Evolutionary conservation across 2,797 vertebrate genomes (phyloP).

Genomic region (Chaenodraco wilsoni): DNA sequence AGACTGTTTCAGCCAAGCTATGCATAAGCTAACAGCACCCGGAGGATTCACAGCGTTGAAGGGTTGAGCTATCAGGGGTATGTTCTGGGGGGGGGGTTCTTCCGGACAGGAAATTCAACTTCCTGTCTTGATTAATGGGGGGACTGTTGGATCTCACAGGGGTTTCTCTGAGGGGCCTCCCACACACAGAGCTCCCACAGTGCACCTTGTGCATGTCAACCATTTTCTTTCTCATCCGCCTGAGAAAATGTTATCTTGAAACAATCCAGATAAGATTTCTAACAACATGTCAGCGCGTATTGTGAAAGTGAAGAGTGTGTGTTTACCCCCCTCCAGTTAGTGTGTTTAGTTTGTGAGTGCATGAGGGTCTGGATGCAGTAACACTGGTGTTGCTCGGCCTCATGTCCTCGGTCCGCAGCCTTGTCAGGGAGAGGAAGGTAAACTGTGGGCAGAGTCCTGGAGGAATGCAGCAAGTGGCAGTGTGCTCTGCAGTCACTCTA

Average conservation of each 20-base stretch:
- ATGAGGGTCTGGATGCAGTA: slow-evolving; percentile 65
- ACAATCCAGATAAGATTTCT: slow-evolving; percentile 33
- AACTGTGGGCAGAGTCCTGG: slow-evolving; percentile 62
- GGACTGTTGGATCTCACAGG: slow-evolving; percentile 60
- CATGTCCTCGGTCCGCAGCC: slow-evolving; percentile 56
- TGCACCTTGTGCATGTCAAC: slow-evolving; percentile 53
- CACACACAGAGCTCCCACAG: slow-evolving; percentile 63
- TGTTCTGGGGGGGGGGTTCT: slow-evolving; percentile 46
- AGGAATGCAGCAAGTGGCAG: slow-evolving; percentile 40
- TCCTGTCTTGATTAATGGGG: slow-evolving; percentile 81
- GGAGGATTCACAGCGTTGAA: slow-evolving; percentile 63
- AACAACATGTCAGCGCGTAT: slow-evolving; percentile 19
- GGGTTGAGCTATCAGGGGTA: slow-evolving; percentile 47
- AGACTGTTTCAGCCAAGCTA: slow-evolving; percentile 50
- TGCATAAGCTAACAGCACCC: slow-evolving; percentile 62
- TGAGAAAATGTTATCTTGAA: slow-evolving; percentile 19
- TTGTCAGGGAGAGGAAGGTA: slow-evolving; percentile 72
- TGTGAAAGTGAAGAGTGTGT: slow-evolving; percentile 10
- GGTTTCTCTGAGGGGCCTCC: slow-evolving; percentile 58
- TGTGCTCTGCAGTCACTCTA: slow-evolving; percentile 43
- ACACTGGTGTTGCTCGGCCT: slow-evolving; percentile 78
- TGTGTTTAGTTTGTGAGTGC: slow-evolving; percentile 50
- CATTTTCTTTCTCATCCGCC: not conserved
- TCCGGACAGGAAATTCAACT: slow-evolving; percentile 81
- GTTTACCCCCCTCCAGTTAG: not conserved